Evolutionary conservation across 2,888 invertebrate species (phyloP).

Genomic region (Erpobdella octoculata): DNA sequence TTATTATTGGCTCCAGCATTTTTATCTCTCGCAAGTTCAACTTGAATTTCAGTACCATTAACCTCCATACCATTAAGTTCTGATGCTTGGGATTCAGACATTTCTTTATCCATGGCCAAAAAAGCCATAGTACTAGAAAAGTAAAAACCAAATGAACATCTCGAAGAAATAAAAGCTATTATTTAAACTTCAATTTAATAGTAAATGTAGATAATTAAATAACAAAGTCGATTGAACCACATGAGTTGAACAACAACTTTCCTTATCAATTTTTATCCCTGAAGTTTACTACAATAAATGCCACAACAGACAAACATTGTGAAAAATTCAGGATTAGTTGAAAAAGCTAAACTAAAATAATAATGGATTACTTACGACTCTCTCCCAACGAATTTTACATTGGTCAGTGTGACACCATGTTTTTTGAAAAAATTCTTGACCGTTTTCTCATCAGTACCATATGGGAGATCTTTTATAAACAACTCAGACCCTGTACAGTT

Average conservation of each 20-base stretch:
- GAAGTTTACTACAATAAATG: slow-evolving; percentile 9
- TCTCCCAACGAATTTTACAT: slow-evolving; percentile 23
- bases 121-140: slow-evolving; percentile 14
- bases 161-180: too few relatives aligned
- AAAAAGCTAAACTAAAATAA: background rate
- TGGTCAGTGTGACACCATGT: slow-evolving; percentile 2
- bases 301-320: background rate
- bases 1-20: background rate
- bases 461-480: slow-evolving; percentile 23
- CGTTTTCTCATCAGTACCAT: slow-evolving; percentile 18
- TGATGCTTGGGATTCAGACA: slow-evolving; percentile 16
- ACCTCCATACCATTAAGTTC: slow-evolving; percentile 12
- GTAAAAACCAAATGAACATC: too few relatives aligned
- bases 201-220: background rate
- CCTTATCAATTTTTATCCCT: background rate
- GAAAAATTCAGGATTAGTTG: background rate
- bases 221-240: background rate
- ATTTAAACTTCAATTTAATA: background rate
- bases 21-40: slow-evolving; percentile 12
- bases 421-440: slow-evolving; percentile 24
- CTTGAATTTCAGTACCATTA: background rate
- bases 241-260: background rate
- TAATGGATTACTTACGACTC: background rate
- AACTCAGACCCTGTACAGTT: background rate
- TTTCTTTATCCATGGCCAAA: slow-evolving; percentile 19